Percentiles rank a stretch among this genome's conserved stretches.
Evolutionary conservation across 2,888 invertebrate species (phyloP).

Genomic region (Elaeidobius kamerunicus): DNA sequence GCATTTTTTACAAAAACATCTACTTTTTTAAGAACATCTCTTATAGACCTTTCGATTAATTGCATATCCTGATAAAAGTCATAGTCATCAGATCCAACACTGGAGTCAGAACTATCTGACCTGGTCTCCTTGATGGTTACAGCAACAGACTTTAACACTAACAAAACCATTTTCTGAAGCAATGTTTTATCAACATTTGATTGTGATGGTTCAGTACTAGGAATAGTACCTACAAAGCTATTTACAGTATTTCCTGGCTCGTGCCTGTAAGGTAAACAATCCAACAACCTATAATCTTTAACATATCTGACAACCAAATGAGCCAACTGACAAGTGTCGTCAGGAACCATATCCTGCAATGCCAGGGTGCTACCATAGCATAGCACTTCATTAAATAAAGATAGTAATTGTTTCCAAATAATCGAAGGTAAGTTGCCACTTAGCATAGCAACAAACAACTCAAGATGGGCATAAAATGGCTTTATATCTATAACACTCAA

Average conservation of each 20-base stretch:
- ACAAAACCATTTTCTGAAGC: slow-evolving; percentile 80
- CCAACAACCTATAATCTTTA: slow-evolving; percentile 76
- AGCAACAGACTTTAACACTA: slow-evolving; percentile 84
- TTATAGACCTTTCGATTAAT: slow-evolving; percentile 79
- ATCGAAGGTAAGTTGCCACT: slow-evolving; percentile 72
- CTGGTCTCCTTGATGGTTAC: slow-evolving; percentile 88
- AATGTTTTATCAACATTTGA: slow-evolving; percentile 68
- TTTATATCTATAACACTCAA: slow-evolving; percentile 85
- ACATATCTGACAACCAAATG: slow-evolving; percentile 83
- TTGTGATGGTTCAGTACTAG: slow-evolving; percentile 42
- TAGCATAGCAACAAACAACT: slow-evolving; percentile 70
- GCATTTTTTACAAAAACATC: slow-evolving; percentile 79
- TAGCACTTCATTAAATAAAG: slow-evolving; percentile 83
- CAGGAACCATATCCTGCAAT: slow-evolving; percentile 81
- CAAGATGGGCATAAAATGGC: slow-evolving; percentile 81
- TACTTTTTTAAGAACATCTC: slow-evolving; percentile 77
- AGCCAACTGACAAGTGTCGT: slow-evolving; percentile 84
- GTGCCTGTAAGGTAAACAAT: slow-evolving; percentile 49
- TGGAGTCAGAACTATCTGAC: slow-evolving; percentile 79
- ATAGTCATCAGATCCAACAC: slow-evolving; percentile 79
- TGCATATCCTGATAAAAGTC: slow-evolving; percentile 89
- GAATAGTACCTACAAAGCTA: slow-evolving; percentile 48
- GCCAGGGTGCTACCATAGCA: slow-evolving; percentile 90
- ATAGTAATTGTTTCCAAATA: slow-evolving; percentile 80
- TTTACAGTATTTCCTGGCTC: slow-evolving; percentile 48